Evolutionary conservation across 37 sponge, comb jelly and placozoan species (phyloP), one percentile per base, ranked within the genome.

Genomic region (Eunapius fragilis): DNA sequence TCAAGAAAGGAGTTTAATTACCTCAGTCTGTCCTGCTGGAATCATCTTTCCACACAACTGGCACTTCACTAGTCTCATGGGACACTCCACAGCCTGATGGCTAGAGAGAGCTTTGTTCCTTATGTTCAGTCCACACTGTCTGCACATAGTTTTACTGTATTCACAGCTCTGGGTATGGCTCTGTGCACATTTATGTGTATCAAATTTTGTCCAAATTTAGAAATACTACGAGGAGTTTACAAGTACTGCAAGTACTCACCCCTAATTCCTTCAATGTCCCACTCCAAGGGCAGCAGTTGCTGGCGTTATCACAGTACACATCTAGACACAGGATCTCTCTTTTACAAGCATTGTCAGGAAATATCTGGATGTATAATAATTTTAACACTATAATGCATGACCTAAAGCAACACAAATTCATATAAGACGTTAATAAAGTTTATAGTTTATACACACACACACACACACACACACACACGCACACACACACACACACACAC

Each of bases 61-160:
- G 47, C 91, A 91, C 13, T 25, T 22, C 32, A 72, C 74, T 0
- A 86, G 87, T 47, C 91, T 85, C 91, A 91, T 91, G 17, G 91
- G 84, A 45, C 91, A 91, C 58, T 78, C 84, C 37, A 10, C 32
- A 22, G 76, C 37, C 69, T 78, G 37, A 67, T 91, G 91, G 11
- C 1, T 0, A 38, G 30, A 0, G 31, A 86, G 68, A 26, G 24
- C 25, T 22, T 24, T 31, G 28, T 5, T 37, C 77, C 48, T 82
- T 31, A 91, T 36, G 67, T 78, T 76, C 25, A 75, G 82, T 5
- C 91, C 91, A 86, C 87, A 91, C 50, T 85, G 80, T 10, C 70
- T 82, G 37, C 91, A 91, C 41, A 81, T 82, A 19, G 80, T 38
- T 24, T 90, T 81, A 7, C 81, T 19, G 33, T 81, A 90, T 12